These are phyloP conservation scores for Dendrophyllia cribrosa DNA, from an alignment of 64 coral and sea anemone species.

Conservation along the genomic window DNA sequence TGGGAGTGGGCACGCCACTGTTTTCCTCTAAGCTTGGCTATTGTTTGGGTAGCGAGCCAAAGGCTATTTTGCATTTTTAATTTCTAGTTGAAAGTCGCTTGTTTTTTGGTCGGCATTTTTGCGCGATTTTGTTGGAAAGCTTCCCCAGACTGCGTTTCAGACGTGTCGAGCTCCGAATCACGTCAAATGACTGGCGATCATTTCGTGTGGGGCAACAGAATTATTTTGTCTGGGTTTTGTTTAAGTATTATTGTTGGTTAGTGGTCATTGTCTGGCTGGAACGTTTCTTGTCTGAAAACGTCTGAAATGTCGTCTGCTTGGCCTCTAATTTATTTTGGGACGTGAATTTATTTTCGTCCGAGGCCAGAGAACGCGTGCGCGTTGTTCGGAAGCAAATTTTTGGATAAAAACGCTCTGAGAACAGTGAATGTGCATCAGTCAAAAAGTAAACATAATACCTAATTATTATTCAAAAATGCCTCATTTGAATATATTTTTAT, in stretches of 20 bases:
- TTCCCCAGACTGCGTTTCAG: conserved; percentile 35
- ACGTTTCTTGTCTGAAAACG: conserved; percentile 91
- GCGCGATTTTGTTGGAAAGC: conserved; percentile 4
- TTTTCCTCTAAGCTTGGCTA: conserved; percentile 55
- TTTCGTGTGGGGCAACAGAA: conserved; percentile 74
- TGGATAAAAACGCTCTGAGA: not conserved
- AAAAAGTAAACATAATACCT: conserved; percentile 34
- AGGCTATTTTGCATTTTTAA: conserved; percentile 84
- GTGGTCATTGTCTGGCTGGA: conserved; percentile 97
- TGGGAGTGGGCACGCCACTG: conserved; percentile 52
- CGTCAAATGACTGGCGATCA: conserved; percentile 79
- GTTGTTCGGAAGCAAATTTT: conserved; percentile 1
- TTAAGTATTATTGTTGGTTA: conserved; percentile 99
- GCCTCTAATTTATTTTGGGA: conserved; percentile 82
- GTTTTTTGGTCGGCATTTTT: conserved; percentile 27
- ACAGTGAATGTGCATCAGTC: conserved; percentile 7
- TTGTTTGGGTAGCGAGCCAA: conserved; percentile 75
- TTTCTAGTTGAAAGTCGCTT: conserved; percentile 42
- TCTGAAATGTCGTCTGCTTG: conserved; percentile 96
- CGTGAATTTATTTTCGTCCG: conserved; percentile 80
- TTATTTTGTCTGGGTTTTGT: conserved; percentile 99
- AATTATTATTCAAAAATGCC: conserved; percentile 49
- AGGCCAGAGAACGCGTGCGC: conserved; percentile 9
- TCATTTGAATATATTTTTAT: conserved; percentile 59
- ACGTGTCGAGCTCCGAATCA: conserved; percentile 47